Conservation (phyloP, 1,140 invertebrate species). For the Zaprionus nigranus region DNA sequence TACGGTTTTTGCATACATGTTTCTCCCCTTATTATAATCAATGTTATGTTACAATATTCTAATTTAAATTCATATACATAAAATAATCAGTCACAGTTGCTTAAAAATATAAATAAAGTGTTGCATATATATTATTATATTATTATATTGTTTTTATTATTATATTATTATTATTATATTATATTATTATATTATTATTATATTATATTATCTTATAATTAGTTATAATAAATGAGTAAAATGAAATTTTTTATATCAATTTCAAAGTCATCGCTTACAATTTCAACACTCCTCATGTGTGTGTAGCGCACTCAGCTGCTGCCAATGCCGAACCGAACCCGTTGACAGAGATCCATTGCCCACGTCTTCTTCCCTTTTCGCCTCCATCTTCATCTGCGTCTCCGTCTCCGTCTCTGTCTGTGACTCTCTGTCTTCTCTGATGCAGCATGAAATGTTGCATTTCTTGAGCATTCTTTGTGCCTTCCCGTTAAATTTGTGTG, state of each 20-base stretch:
- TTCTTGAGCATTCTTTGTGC: slow-evolving; percentile 19
- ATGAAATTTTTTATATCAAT: not conserved
- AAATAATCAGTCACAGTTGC: no score
- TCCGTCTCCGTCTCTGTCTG: not conserved
- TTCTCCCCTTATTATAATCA: no score
- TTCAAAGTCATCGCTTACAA: no score
- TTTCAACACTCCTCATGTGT: not conserved
- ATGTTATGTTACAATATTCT: no score
- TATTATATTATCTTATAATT: no score
- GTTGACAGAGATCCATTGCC: not conserved
- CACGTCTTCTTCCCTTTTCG: not conserved
- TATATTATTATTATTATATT: no score
- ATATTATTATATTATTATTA: no score
- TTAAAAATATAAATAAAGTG: no score
- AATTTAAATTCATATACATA: no score
- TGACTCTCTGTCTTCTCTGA: slow-evolving; percentile 41
- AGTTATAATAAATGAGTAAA: not conserved
- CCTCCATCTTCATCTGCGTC: not conserved
- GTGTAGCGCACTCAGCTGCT: not conserved
- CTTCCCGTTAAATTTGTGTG: slow-evolving; percentile 52
- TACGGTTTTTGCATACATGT: no score
- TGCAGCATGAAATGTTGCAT: slow-evolving; percentile 69
- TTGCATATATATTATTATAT: no score
- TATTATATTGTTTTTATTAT: no score
- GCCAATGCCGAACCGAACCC: slow-evolving; percentile 5